Percentiles rank a stretch among this genome's conserved stretches.
phyloP scores from a whole-genome alignment of 1,140 invertebrate genomes.

The Thaumetopoea pityocampa region DNA sequence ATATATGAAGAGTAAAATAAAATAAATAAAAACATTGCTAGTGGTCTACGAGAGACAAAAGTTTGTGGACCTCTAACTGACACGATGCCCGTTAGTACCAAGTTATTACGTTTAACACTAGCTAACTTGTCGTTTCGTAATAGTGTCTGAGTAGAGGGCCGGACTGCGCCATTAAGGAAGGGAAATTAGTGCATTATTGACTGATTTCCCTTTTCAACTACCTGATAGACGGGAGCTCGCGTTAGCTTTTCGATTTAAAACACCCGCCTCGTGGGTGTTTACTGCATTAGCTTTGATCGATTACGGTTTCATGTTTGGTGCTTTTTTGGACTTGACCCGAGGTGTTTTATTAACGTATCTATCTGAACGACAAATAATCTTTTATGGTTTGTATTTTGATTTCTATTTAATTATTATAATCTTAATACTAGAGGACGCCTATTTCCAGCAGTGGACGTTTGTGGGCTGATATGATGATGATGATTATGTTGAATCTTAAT shows the following conservation, averaged over 20 bases:
- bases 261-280: conserved; percentile 43
- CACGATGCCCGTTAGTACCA: too few relatives aligned
- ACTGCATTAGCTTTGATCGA: conserved; percentile 42
- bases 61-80: too few relatives aligned
- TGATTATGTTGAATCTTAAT: too few relatives aligned
- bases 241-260: conserved; percentile 68
- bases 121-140: conserved; percentile 58
- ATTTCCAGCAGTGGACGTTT: too few relatives aligned
- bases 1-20: too few relatives aligned
- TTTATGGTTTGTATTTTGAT: too few relatives aligned
- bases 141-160: conserved; percentile 68
- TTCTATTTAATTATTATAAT: too few relatives aligned
- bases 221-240: conserved; percentile 60
- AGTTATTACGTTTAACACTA: conserved; percentile 59
- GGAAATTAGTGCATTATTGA: conserved; percentile 75
- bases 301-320: conserved; percentile 13
- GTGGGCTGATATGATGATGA: too few relatives aligned
- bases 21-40: conserved; percentile 10
- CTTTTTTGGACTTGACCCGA: conserved; percentile 9
- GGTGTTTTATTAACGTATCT: conserved; percentile 10
- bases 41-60: too few relatives aligned
- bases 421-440: too few relatives aligned
- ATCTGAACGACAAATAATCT: too few relatives aligned
- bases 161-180: conserved; percentile 67
- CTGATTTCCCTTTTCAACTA: conserved; percentile 73